Evolutionary conservation across 2,797 vertebrate species (phyloP).

Genomic region (Enteromius argenteus): DNA sequence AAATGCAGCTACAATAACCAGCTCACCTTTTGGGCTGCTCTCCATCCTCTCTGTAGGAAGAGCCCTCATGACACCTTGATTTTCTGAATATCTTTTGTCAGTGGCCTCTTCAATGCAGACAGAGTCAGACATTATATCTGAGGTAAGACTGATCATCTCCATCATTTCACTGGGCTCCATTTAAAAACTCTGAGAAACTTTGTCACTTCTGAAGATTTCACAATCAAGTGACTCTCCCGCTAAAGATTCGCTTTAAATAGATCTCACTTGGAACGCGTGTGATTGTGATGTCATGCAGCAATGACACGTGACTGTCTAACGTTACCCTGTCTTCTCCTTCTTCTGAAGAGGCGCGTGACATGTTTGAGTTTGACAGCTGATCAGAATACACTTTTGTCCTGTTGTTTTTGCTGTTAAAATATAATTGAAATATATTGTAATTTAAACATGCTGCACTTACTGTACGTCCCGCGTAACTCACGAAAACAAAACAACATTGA

Average conservation of each 20-base stretch:
- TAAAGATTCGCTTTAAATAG: too few relatives aligned
- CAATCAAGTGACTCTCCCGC: too few relatives aligned
- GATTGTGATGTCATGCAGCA: not conserved
- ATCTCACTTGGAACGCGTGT: too few relatives aligned
- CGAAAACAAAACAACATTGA: too few relatives aligned
- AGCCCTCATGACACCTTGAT: not conserved
- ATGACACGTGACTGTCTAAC: rapidly evolving
- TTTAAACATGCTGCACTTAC: not conserved
- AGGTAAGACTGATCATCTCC: not conserved
- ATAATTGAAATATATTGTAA: not conserved
- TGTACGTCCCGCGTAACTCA: too few relatives aligned
- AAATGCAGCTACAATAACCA: not conserved
- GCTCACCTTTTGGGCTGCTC: not conserved
- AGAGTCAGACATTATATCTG: not conserved
- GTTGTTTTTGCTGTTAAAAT: not conserved
- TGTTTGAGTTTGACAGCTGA: not conserved
- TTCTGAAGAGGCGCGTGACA: not conserved
- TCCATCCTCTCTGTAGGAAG: not conserved
- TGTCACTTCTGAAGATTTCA: too few relatives aligned
- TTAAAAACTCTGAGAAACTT: not conserved
- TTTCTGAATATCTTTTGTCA: not conserved
- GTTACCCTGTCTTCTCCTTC: too few relatives aligned
- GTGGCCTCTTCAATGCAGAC: not conserved
- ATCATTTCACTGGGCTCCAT: not conserved
- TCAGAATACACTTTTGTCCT: not conserved